Evolutionary conservation across 2,113 vertebrate genomes (phyloP), one percentile per base, ranked within the genome.

Genomic region (Pelusios castaneus): DNA sequence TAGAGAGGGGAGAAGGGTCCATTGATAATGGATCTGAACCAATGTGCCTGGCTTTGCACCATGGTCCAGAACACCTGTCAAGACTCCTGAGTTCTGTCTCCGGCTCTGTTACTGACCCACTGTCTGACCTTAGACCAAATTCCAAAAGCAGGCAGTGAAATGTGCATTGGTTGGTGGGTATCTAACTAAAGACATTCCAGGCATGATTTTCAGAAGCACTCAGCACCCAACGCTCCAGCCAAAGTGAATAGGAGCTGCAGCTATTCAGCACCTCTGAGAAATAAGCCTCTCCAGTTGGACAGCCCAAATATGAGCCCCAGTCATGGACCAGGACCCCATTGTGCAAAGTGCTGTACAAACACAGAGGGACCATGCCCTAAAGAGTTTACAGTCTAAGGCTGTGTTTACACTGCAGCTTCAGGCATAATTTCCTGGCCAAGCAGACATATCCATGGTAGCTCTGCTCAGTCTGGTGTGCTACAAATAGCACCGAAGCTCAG

Each of bases 101-200:
- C 54, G 47, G 24, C 9, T 8, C 6, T 55, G 45, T n/a, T 17
- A 5, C 3, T 55, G 41, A 21, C 16, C 2, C 54, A n/a, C 16
- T 45, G 73, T 0, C 0, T 21, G 43, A 29, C 52, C 38, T 7
- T 38, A 60, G 43, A 5, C 22, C 22, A 17, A 21, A 34, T 79
- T 38, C 25, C 45, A 83, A 38, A 55, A 75, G 24, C 17, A 2
- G 7, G 21, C 22, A 8, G 24, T 6, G 27, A 43, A 25, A 81
- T 2, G 8, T 9, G 41, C 1, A 10, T 52, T 82, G 54, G 10
- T 0, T 82, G 63, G 51, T 17, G 51, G 24, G 2, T 91, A 56
- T 63, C 60, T 63, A 63, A 8, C 31, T 17, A 34, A 31, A 63
- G 58, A 55, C 19, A 55, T 22, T 25, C 22, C 54, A 7, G 14